phyloP scores from a whole-genome alignment of 2,113 vertebrate species.

The Propithecus coquereli region DNA sequence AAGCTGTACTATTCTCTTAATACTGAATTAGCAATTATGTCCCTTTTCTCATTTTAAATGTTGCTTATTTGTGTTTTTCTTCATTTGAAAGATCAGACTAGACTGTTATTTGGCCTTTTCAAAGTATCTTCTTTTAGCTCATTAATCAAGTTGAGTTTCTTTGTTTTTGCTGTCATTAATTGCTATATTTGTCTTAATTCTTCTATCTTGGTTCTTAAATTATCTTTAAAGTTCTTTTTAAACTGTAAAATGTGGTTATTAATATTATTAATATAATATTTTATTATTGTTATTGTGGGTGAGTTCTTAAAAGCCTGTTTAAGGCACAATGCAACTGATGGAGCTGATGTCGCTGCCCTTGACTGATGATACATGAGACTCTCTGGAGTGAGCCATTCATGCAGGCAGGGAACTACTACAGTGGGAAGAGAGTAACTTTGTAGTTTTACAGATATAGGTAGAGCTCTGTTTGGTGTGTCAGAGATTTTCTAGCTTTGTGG shows the following conservation, averaged over 20 bases:
- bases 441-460: not conserved
- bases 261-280: not conserved
- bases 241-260: not conserved
- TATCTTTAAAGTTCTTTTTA: not conserved
- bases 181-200: not conserved
- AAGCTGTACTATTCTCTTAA: not conserved
- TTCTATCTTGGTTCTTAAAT: not conserved
- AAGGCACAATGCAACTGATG: not conserved
- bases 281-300: not conserved
- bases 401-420: not conserved
- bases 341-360: not conserved
- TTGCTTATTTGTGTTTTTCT: not conserved
- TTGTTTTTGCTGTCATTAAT: not conserved
- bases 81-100: not conserved
- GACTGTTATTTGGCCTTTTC: not conserved
- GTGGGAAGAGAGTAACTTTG: not conserved
- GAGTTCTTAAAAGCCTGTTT: not conserved
- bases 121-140: not conserved
- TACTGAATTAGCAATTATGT: not conserved
- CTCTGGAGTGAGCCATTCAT: not conserved
- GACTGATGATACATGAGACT: rapidly evolving
- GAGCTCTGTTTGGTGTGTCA: not conserved
- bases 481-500: not conserved
- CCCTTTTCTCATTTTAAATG: not conserved
- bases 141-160: not conserved